Evolutionary conservation across 2,113 vertebrate species (phyloP), one percentile per base, ranked within the genome.

Genomic region (Brevimyrus niger): DNA sequence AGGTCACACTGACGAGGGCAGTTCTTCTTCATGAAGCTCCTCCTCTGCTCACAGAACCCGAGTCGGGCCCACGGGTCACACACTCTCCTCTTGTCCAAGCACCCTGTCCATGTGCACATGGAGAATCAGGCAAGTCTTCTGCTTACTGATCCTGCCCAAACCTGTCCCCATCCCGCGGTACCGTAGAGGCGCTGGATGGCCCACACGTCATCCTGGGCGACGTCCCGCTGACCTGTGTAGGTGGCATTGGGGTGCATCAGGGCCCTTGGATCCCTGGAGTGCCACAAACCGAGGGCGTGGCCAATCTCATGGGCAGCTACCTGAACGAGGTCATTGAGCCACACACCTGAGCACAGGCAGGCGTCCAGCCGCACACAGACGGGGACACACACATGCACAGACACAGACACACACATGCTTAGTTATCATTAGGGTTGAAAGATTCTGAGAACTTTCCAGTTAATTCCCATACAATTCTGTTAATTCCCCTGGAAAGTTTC

Each of bases 191-290:
- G 93, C 92, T 96, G 96, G 92, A 97, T 96, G 47, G 95, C 96
- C 95, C 96, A 95, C 61, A 97, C 92, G 89, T 97, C 96, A 3
- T 97, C 96, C 92, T 95, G 95, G n/a, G 93, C 92, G 3, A 97
- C 90, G 91, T 93, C 94, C 86, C 96, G 93, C 91, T 96, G 96
- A 4, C 96, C 94, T 0, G 96, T 97, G 93, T 95, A 95, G 0
- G 96, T 97, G 91, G 96, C 96, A 9, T 96, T 97, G 35, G 96
- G 96, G 61, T 97, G 96, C 96, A 97, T 97, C 69, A 97, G 93
- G 3, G 96, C 95, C 47, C 89, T 65, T 1, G 94, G 93, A 84
- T 97, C 94, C 87, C 91, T 93, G 90, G 96, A 96, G 91, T 97
- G 96, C 96, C 96, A 96, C 84, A 97, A 92, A 0, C 96, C 96